Conservation (phyloP, 2,113 vertebrate species). For the Paratilapia polleni region DNA sequence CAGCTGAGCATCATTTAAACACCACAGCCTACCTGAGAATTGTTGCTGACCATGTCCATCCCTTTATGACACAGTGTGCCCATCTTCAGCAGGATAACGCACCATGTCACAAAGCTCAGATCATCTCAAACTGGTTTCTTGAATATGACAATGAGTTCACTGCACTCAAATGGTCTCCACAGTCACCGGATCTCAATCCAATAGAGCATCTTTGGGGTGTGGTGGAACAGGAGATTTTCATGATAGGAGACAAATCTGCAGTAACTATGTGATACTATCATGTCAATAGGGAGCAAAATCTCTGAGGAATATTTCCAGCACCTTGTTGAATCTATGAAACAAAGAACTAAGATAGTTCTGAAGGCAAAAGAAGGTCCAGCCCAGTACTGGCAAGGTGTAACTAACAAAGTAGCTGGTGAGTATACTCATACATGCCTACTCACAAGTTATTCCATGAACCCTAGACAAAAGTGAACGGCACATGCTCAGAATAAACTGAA, state of each 20-base stretch:
- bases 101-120: no score
- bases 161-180: no score
- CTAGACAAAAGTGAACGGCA: no score
- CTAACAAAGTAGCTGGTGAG: neutral
- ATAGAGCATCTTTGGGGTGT: neutral
- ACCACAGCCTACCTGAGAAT: neutral
- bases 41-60: neutral
- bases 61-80: neutral
- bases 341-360: neutral
- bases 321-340: neutral
- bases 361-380: neutral
- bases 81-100: neutral
- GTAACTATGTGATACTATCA: neutral
- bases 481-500: no score
- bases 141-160: neutral
- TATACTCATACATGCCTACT: neutral
- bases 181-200: no score
- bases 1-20: neutral
- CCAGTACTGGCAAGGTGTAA: neutral
- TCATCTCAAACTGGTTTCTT: rapidly evolving
- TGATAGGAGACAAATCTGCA: no score
- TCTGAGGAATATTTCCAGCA: neutral
- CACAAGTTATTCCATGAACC: no score
- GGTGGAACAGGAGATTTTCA: no score
- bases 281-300: neutral